These are phyloP conservation scores for Hemibagrus guttatus DNA, from an alignment of 2,797 vertebrate genomes.

Conservation along the genomic window DNA sequence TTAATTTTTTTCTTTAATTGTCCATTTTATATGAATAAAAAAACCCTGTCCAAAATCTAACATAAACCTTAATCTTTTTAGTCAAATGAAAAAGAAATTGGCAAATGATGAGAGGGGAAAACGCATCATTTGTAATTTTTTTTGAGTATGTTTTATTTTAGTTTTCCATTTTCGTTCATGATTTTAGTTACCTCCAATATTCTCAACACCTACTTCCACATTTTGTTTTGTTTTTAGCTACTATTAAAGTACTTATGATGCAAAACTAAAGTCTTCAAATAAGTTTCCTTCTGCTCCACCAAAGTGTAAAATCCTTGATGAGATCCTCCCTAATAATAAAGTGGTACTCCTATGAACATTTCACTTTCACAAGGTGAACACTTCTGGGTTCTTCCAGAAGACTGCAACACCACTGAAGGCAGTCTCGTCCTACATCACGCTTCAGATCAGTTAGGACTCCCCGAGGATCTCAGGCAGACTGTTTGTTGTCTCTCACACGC, in stretches of 20 bases:
- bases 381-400: conserved; percentile 19
- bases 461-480: conserved; percentile 14
- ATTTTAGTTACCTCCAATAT: not conserved
- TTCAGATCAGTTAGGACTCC: conserved; percentile 50
- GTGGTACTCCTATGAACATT: conserved; percentile 42
- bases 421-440: conserved; percentile 38
- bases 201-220: too few relatives aligned
- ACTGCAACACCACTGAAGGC: conserved; percentile 20
- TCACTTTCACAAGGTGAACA: conserved; percentile 50
- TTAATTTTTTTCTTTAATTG: not conserved
- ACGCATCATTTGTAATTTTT: not conserved
- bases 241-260: not conserved
- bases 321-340: not conserved
- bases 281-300: too few relatives aligned
- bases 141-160: not conserved
- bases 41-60: not conserved
- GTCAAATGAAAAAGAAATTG: too few relatives aligned
- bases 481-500: conserved; percentile 37
- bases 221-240: too few relatives aligned
- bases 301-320: not conserved
- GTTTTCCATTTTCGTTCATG: not conserved
- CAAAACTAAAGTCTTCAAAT: not conserved
- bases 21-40: not conserved
- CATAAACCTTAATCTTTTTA: not conserved
- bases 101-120: too few relatives aligned